A percentile compares a stretch with the other conserved stretches of the same genome.
Evolutionary conservation across 2,113 vertebrate genomes (phyloP).

Genomic region (Hoplias malabaricus): DNA sequence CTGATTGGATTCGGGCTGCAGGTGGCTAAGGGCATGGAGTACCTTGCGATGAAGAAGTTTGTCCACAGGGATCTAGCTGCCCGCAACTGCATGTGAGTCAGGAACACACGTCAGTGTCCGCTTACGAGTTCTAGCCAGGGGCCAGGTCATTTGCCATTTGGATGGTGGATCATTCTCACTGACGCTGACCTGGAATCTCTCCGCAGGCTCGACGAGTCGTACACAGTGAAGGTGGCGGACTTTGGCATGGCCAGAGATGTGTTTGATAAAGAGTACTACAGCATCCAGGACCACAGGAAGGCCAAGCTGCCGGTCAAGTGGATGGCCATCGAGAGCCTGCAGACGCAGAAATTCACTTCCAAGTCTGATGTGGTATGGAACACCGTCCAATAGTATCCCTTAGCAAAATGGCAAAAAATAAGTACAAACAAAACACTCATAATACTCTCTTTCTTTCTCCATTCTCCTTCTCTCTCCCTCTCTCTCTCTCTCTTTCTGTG

Average conservation of each 20-base stretch:
- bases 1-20: slow-evolving; percentile 93
- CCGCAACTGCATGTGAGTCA: slow-evolving; percentile 95
- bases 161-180: too few relatives aligned
- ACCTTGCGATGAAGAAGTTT: slow-evolving; percentile 91
- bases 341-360: slow-evolving; percentile 93
- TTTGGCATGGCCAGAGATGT: slow-evolving; percentile 91
- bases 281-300: slow-evolving; percentile 79
- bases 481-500: slow-evolving; percentile 1
- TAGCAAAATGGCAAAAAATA: neutral
- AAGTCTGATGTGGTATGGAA: slow-evolving; percentile 90
- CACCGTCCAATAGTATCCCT: neutral
- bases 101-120: neutral
- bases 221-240: slow-evolving; percentile 94
- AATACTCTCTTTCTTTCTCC: neutral
- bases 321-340: slow-evolving; percentile 97
- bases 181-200: too few relatives aligned
- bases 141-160: too few relatives aligned
- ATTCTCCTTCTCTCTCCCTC: neutral
- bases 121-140: too few relatives aligned
- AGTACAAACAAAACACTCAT: neutral
- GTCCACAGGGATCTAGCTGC: slow-evolving; percentile 95
- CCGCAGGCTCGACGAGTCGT: slow-evolving; percentile 87
- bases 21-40: slow-evolving; percentile 93
- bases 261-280: slow-evolving; percentile 95
- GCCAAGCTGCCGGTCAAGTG: slow-evolving; percentile 93